Evolutionary conservation across 2,888 invertebrate genomes (phyloP).

Genomic region (Myopa testacea): DNA sequence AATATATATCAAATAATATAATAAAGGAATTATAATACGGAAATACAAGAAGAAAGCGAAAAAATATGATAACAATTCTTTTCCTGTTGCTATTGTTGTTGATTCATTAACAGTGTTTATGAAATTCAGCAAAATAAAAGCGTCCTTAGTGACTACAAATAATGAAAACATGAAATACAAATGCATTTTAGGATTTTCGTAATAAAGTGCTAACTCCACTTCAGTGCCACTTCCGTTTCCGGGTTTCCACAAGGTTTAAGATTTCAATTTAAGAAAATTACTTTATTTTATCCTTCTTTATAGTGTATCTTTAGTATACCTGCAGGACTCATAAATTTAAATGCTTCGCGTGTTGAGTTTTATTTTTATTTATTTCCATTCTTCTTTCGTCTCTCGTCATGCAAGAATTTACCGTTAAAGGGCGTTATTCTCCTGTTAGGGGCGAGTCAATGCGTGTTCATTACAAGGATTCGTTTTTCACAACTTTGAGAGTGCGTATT

Average conservation of each 20-base stretch:
- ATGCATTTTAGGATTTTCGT: too few species aligned
- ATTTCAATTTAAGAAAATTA: constrained; percentile 45
- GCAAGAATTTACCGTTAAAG: neutral
- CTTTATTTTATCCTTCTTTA: constrained; percentile 33
- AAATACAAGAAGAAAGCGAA: too few species aligned
- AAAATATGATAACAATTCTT: too few species aligned
- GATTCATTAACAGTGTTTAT: too few species aligned
- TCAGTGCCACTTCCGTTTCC: too few species aligned
- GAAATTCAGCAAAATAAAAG: too few species aligned
- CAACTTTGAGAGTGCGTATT: constrained; percentile 28
- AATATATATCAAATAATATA: too few species aligned
- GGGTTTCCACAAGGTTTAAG: neutral
- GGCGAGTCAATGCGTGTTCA: constrained; percentile 44
- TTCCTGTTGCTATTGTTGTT: too few species aligned
- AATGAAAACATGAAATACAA: too few species aligned
- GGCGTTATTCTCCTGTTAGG: constrained; percentile 26
- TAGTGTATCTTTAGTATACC: constrained; percentile 10
- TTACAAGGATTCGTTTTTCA: constrained; percentile 41
- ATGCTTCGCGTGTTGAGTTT: constrained; percentile 17
- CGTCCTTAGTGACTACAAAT: too few species aligned
- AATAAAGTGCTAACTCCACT: too few species aligned
- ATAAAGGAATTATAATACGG: too few species aligned
- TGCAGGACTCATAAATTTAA: constrained; percentile 41
- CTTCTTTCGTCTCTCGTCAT: neutral
- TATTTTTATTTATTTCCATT: neutral